A percentile compares a stretch with the other conserved stretches of the same genome.
These are phyloP conservation scores for Hypsopygia costalis DNA, from an alignment of 2,888 invertebrate genomes.

Conservation along the genomic window DNA sequence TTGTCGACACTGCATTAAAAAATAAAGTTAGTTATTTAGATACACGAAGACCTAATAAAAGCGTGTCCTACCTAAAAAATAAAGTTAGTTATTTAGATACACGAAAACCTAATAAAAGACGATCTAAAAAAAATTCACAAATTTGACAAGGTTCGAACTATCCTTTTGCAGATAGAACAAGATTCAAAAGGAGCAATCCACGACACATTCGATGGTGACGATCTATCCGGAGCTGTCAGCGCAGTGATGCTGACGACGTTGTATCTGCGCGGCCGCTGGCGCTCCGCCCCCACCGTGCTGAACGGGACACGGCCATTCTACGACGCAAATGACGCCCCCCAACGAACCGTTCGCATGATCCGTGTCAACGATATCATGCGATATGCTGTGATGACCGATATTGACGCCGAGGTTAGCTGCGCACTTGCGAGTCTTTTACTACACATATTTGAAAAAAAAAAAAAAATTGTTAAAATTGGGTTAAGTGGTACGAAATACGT, in stretches of 20 bases:
- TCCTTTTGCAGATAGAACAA: slow-evolving; percentile 8
- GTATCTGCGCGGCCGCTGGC: slow-evolving; percentile 65
- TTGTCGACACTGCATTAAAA: no score
- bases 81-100: no score
- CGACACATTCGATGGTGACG: slow-evolving; percentile 63
- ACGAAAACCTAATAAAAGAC: no score
- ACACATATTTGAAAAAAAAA: no score
- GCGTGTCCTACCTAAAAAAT: no score
- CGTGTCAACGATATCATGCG: slow-evolving; percentile 65
- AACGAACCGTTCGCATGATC: slow-evolving; percentile 53
- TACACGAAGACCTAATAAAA: no score
- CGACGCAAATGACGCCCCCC: slow-evolving; percentile 32
- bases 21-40: no score
- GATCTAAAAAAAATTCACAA: no score
- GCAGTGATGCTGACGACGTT: slow-evolving; percentile 49
- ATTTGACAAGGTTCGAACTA: no score
- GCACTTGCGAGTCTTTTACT: no score
- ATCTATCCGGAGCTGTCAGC: slow-evolving; percentile 44
- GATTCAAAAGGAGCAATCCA: slow-evolving; percentile 62
- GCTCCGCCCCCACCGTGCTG: slow-evolving; percentile 63
- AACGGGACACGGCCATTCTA: slow-evolving; percentile 55
- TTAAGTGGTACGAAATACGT: no score
- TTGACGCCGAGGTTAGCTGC: slow-evolving; percentile 58
- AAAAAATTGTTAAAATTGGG: no score
- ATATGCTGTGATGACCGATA: slow-evolving; percentile 52